phyloP scores from a whole-genome alignment of 2,797 vertebrate species.

The Poeciliopsis turneri region DNA sequence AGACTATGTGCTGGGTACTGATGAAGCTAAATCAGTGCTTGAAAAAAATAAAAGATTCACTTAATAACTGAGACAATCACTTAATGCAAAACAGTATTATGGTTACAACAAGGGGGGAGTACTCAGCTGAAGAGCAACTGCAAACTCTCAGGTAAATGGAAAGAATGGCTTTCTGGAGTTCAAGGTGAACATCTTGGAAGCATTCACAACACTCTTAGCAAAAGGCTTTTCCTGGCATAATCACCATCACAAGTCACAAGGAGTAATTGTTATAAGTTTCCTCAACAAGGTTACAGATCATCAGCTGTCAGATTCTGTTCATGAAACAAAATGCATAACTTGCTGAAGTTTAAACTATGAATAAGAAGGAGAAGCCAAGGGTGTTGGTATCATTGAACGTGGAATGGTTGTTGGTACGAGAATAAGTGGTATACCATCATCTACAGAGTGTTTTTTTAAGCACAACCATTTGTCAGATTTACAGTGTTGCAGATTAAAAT shows the following conservation, averaged over 20 bases:
- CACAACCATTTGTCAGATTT: background rate
- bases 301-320: background rate
- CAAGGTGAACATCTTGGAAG: conserved; percentile 7
- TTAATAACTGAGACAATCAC: conserved; percentile 29
- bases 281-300: background rate
- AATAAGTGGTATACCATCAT: background rate
- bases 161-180: background rate
- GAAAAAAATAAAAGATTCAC: conserved; percentile 5
- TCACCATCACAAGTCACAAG: background rate
- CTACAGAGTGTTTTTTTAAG: background rate
- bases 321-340: background rate
- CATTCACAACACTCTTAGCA: background rate
- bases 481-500: background rate
- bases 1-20: conserved; percentile 16
- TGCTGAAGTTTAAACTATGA: background rate
- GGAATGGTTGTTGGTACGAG: background rate
- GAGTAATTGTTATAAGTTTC: background rate
- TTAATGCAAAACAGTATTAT: background rate
- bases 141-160: conserved; percentile 15
- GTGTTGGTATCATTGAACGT: background rate
- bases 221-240: background rate
- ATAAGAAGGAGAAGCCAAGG: background rate
- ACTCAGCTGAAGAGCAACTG: conserved; percentile 3
- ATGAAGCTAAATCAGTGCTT: conserved; percentile 14
- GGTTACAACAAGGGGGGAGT: background rate